Evolutionary conservation across 2,888 invertebrate species (phyloP).

Genomic region (Metacarcinus magister): DNA sequence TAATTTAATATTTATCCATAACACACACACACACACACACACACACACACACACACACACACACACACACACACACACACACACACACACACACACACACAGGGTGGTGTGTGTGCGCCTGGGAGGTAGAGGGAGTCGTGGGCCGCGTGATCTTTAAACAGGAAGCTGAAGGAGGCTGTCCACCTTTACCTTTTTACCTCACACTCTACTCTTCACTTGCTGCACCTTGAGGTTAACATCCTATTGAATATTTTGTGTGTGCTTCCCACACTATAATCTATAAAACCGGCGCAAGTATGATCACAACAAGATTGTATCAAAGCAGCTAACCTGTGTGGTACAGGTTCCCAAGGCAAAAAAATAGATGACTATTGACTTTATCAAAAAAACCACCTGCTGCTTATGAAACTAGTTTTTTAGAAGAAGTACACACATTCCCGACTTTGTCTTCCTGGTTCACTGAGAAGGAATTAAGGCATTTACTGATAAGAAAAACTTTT

Average conservation of each 20-base stretch:
- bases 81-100: slow-evolving; percentile 53
- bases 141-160: not conserved
- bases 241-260: not conserved
- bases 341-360: not conserved
- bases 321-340: not conserved
- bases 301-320: not conserved
- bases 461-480: not conserved
- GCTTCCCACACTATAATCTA: not conserved
- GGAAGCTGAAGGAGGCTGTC: not conserved
- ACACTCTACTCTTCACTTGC: not conserved
- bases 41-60: slow-evolving; percentile 51
- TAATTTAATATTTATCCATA: not conserved
- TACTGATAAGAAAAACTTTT: not conserved
- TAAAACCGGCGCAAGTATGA: no score
- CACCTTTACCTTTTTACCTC: not conserved
- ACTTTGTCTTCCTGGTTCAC: not conserved
- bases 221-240: not conserved
- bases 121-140: not conserved
- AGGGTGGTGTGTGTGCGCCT: not conserved
- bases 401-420: no score
- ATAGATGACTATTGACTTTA: not conserved
- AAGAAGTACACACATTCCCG: no score
- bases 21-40: slow-evolving; percentile 17
- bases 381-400: not conserved
- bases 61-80: slow-evolving; percentile 53